Conservation (phyloP, 1,140 invertebrate genomes). For the Telenomus remus region DNA sequence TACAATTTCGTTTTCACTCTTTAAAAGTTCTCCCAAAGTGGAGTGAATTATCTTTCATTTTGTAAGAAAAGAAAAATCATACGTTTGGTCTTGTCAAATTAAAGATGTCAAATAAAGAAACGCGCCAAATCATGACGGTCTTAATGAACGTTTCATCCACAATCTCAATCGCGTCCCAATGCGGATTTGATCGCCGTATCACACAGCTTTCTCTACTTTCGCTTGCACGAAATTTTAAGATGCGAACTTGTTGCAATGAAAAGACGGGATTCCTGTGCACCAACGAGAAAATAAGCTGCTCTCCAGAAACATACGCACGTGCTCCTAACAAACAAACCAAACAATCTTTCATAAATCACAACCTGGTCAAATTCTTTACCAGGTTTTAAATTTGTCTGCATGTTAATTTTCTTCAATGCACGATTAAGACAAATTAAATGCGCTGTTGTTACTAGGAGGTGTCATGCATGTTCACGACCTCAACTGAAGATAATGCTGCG, state of each 20-base stretch:
- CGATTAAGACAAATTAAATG: conserved; percentile 33
- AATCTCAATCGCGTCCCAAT: conserved; percentile 22
- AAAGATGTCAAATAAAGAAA: too few species aligned
- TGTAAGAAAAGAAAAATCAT: too few species aligned
- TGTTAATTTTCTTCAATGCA: too few species aligned
- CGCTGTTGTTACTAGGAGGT: conserved; percentile 44
- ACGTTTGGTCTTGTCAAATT: too few species aligned
- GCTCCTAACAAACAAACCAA: background rate
- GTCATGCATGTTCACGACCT: conserved; percentile 50
- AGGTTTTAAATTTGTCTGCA: conserved; percentile 11
- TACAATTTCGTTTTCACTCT: too few species aligned
- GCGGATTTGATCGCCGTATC: conserved; percentile 22
- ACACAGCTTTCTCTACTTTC: conserved; percentile 58
- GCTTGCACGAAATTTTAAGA: conserved; percentile 54
- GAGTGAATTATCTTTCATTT: too few species aligned
- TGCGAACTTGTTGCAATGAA: conserved; percentile 24
- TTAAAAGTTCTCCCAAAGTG: too few species aligned
- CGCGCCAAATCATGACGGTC: background rate
- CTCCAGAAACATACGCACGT: background rate
- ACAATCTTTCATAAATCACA: too few species aligned
- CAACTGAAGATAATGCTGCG: conserved; percentile 47
- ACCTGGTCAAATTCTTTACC: too few species aligned
- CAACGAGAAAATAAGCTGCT: conserved; percentile 25
- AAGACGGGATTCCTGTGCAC: conserved; percentile 5
- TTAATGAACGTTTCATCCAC: conserved; percentile 30